Evolutionary conservation across 2,888 invertebrate species (phyloP), one percentile per base, ranked within the genome.

Genomic region (Erynnis tages): DNA sequence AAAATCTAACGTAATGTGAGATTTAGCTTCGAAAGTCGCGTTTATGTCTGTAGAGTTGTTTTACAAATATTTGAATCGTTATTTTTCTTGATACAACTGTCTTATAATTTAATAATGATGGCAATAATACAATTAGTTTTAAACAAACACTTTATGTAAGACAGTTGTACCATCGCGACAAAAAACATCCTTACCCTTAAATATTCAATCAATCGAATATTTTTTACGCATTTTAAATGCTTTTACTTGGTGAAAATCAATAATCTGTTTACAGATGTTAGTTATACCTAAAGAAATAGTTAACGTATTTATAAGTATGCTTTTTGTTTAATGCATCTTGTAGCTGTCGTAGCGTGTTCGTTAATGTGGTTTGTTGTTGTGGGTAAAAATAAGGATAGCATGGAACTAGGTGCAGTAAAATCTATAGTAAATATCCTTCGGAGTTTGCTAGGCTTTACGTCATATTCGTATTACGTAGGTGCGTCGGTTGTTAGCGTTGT

Each of bases 181-280:
- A 61, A 47, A 37, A 52, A 54, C 55, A 58, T 54, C 59, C 60
- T 63, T 62, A n/a, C n/a, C n/a, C n/a, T n/a, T n/a, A n/a, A 56
- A 52, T 48, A 53, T 53, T 44, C n/a, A n/a, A n/a, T n/a, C n/a
- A n/a, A 54, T 62, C 58, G 60, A 54, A 64, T 62, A 57, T 65
- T 71, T 67, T 69, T 73, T 69, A 73, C 59, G 68, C 70, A 71
- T 77, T 76, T 74, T 46, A 32, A 54, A 45, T 44, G 49, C 38
- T 40, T 41, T 32, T 45, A 37, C 23, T 45, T 49, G 41, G 35
- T 35, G 14, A 30, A 45, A 49, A 49, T 54, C 44, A 45, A 30
- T 30, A 43, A 44, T 35, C 25, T 38, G 43, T 53, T 27, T 50
- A 44, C 41, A 53, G 34, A 43, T 47, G 41, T 17, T 43, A n/a